Evolutionary conservation across 2,888 invertebrate species (phyloP).

Genomic region (Xiphydria camelus): DNA sequence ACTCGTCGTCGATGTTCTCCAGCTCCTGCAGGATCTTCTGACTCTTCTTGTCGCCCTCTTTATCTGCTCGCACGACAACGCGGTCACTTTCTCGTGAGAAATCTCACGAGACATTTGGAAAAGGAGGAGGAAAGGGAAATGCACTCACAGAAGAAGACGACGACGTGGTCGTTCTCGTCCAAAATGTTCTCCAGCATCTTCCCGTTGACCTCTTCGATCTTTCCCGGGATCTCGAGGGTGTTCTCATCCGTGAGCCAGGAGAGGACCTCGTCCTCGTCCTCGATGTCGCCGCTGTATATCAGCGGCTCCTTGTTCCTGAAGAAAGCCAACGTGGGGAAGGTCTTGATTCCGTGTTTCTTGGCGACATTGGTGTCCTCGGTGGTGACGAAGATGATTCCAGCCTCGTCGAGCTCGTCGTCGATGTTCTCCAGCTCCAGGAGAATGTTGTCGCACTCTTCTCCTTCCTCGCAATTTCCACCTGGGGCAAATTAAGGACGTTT

Average conservation of each 20-base stretch:
- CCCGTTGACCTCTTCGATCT: slow-evolving; percentile 89
- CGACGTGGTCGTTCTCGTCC: slow-evolving; percentile 84
- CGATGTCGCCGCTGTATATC: slow-evolving; percentile 80
- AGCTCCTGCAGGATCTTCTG: slow-evolving; percentile 85
- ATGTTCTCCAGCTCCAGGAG: slow-evolving; percentile 87
- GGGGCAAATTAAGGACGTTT: slow-evolving; percentile 23
- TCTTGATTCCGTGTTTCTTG: slow-evolving; percentile 82
- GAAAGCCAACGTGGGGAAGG: slow-evolving; percentile 83
- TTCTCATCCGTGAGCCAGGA: slow-evolving; percentile 91
- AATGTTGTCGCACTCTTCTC: slow-evolving; percentile 83
- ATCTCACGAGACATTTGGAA: not conserved
- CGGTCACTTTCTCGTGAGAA: not conserved
- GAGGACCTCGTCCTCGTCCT: slow-evolving; percentile 89
- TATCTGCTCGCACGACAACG: slow-evolving; percentile 64
- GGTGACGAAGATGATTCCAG: slow-evolving; percentile 90
- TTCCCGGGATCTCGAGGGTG: slow-evolving; percentile 87
- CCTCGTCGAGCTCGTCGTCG: slow-evolving; percentile 90
- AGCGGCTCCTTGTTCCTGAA: slow-evolving; percentile 91
- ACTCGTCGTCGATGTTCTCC: slow-evolving; percentile 92
- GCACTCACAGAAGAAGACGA: slow-evolving; percentile 89
- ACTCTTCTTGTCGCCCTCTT: slow-evolving; percentile 86
- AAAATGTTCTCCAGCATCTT: slow-evolving; percentile 90
- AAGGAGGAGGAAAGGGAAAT: not conserved
- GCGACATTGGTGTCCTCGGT: slow-evolving; percentile 83
- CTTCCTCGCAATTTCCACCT: slow-evolving; percentile 85